Base-by-base conservation (phyloP, 2,797 vertebrate genomes). In the Pogonophryne albipinna region DNA sequence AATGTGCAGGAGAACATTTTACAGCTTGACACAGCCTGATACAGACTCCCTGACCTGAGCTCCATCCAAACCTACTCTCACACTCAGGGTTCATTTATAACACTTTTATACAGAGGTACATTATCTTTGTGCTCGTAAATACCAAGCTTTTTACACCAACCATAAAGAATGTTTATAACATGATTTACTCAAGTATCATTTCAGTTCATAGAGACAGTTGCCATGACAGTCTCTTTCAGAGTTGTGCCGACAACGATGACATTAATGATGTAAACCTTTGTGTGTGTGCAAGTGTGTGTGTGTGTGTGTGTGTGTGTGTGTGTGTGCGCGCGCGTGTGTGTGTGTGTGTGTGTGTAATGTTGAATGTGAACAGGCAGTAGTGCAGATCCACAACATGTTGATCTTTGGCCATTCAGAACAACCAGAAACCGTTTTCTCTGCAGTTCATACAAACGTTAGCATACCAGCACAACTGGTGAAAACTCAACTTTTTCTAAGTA, bases 21-120 rank as follows among this genome's bases (percentile, higher is more conserved):
- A 66, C 66, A 85, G 78, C 70, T 42, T 71, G 70, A 74, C 80
- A 87, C 80, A 62, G 74, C 49, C 72, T 72, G 82, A 77, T 72
- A 82, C 87, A 45, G 13, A 80, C 76, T 83, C 67, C 73, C 45
- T 53, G 45, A 80, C 11, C 46, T 76, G 66, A 76, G 63, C 71
- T 76, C 41, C 16, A 10, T 64, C 71, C 53, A 75, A 83, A 42
- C 47, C n/a, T 17, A 10, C 23, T 44, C 23, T 73, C 31, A 49
- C 19, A 47, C 16, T 70, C 17, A 51, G 20, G 34, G 71, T 80
- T 82, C 10, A 79, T 79, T 47, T 60, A 47, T 52, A 55, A 82
- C 46, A n/a, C 13, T 55, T 78, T 58, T 42, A 80, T 34, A 38
- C 16, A 59, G 34, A 50, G 50, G 53, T 55, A 14, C 42, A 20